A percentile compares a stretch with the other conserved stretches of the same genome.
Conservation (phyloP, 2,888 invertebrate species). For the Ernsta delagoae region DNA sequence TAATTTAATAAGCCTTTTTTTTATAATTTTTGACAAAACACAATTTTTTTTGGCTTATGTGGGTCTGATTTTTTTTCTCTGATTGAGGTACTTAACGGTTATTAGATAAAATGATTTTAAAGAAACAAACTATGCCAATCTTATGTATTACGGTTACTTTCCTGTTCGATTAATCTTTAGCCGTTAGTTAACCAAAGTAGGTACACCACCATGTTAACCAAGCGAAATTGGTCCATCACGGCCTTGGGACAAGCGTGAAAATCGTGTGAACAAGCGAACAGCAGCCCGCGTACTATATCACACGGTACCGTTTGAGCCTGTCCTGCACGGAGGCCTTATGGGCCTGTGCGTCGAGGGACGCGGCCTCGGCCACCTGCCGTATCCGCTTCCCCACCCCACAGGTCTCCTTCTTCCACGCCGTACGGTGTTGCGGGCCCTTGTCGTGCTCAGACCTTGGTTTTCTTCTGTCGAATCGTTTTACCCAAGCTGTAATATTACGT, state of each 20-base stretch:
- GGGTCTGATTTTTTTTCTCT: no score
- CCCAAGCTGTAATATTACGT: constrained; percentile 25
- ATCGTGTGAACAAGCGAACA: constrained; percentile 21
- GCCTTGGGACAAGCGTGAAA: constrained; percentile 23
- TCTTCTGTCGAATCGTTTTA: constrained; percentile 66
- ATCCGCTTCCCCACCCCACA: constrained; percentile 69
- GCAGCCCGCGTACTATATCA: constrained; percentile 17
- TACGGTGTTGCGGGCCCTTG: constrained; percentile 45
- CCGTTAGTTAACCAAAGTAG: no score
- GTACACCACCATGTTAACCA: not conserved
- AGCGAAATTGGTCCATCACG: constrained; percentile 19
- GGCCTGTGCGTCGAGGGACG: constrained; percentile 62
- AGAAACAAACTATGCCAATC: no score
- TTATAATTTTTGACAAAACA: no score
- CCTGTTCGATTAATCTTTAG: no score
- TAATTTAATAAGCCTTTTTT: no score
- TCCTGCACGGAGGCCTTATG: constrained; percentile 65
- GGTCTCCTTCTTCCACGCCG: constrained; percentile 69
- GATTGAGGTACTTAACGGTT: no score
- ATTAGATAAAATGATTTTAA: no score
- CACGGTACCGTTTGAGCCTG: constrained; percentile 72
- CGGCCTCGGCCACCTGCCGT: constrained; percentile 68
- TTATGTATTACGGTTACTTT: no score
- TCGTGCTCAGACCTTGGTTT: constrained; percentile 69
- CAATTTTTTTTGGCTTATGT: no score